Evolutionary conservation across 1,140 invertebrate genomes (phyloP), one percentile per base, ranked within the genome.

Genomic region (Tetramorium alpestre): DNA sequence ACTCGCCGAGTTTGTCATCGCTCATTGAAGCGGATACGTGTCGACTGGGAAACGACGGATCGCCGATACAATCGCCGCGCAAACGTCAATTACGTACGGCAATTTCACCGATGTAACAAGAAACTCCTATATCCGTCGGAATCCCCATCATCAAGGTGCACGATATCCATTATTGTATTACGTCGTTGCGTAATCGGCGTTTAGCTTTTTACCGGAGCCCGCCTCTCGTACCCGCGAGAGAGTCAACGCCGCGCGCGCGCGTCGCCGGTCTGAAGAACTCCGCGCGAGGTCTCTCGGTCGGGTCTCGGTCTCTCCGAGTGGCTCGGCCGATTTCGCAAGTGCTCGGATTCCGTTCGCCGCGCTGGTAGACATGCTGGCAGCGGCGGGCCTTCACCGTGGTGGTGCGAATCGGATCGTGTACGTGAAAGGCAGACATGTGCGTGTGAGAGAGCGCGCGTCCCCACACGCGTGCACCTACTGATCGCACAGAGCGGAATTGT

Each of bases 321-420:
- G 56, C 33, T 91, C 87, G 89, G 72, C 33, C n/a, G 54, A 73
- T 69, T 87, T 86, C 87, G 89, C 58, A 72, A 69, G 51, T 77
- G 51, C 11, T 88, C 88, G 77, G 70, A 90, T 72, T 82, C 58
- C 77, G 75, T 51, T 75, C 56, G 22, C 76, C 60, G 67, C 51
- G 3, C 60, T 78, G 84, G 85, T 87, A 92, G 91, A 92, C 90
- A 92, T 80, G 76, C 91, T 92, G 91, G 91, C 90, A 91, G 78
- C 88, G 8, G 18, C 41, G 49, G 28, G 64, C 49, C 70, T 90
- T 87, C 80, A 47, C 44, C 73, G 88, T 88, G 76, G 64, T 90
- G 25, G 86, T 76, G 67, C 73, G 58, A 86, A 41, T 89, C 54
- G 51, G 44, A 78, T 62, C 18, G 22, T 13, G 33, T 76, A 28